Conservation (phyloP, 2,888 invertebrate species). For the Flexamia atlantica region DNA sequence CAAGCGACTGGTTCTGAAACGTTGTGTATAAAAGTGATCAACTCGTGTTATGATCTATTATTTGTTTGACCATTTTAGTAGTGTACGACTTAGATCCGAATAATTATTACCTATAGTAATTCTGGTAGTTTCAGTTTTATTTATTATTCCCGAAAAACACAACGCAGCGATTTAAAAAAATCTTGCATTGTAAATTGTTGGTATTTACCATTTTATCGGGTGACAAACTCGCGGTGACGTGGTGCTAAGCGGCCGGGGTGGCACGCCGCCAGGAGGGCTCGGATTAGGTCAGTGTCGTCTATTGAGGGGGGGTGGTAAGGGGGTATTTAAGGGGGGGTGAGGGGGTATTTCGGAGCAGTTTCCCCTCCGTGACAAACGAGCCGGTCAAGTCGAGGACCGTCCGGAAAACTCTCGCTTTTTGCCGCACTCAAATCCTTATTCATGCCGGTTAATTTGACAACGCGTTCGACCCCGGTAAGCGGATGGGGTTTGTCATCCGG, state of each 20-base stretch:
- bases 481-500: neutral
- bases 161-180: too few relatives aligned
- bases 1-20: too few relatives aligned
- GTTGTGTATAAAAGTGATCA: too few relatives aligned
- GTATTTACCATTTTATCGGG: too few relatives aligned
- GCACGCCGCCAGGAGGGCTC: constrained; percentile 7
- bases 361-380: constrained; percentile 39
- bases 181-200: too few relatives aligned
- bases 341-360: constrained; percentile 20
- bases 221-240: too few relatives aligned
- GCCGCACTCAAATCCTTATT: constrained; percentile 51
- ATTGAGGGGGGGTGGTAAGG: neutral
- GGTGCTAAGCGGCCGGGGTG: neutral
- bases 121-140: too few relatives aligned
- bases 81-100: too few relatives aligned
- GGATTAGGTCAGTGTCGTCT: constrained; percentile 12
- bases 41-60: too few relatives aligned
- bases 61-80: too few relatives aligned
- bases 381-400: constrained; percentile 14
- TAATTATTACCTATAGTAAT: too few relatives aligned
- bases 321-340: neutral
- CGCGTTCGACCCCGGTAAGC: constrained; percentile 8
- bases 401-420: constrained; percentile 34
- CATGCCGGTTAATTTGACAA: constrained; percentile 55
- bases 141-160: too few relatives aligned